Evolutionary conservation across 2,888 invertebrate species (phyloP).

Genomic region (Malthinus flaveolus): DNA sequence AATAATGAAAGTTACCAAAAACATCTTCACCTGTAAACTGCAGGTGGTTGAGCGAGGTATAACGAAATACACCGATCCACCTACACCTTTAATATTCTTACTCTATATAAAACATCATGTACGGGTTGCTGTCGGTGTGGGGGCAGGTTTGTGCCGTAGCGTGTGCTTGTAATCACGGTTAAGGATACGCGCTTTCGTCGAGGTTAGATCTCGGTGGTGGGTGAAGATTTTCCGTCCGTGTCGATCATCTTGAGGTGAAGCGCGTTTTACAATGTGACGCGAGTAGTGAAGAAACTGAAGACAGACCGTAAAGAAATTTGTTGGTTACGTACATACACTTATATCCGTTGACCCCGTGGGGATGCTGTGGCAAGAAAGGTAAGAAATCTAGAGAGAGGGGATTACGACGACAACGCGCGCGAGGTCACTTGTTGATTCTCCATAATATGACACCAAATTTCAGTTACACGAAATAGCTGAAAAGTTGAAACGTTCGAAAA

Average conservation of each 20-base stretch:
- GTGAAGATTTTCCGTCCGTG: slow-evolving; percentile 23
- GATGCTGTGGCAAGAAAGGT: slow-evolving; percentile 31
- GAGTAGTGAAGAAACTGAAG: slow-evolving; percentile 15
- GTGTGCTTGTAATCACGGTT: slow-evolving; percentile 27
- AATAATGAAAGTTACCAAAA: slow-evolving; percentile 12
- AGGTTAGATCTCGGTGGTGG: slow-evolving; percentile 27
- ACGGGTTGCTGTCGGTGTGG: slow-evolving; percentile 34
- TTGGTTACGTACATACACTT: slow-evolving; percentile 12
- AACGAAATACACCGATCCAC: slow-evolving; percentile 34
- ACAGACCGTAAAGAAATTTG: slow-evolving; percentile 14
- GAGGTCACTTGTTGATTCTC: slow-evolving; percentile 39
- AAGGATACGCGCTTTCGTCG: slow-evolving; percentile 30
- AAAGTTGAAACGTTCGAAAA: too few relatives aligned
- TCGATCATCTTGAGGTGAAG: slow-evolving; percentile 17
- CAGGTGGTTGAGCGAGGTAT: slow-evolving; percentile 23
- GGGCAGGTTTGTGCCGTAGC: slow-evolving; percentile 29
- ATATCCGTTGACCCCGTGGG: slow-evolving; percentile 30
- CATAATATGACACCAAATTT: slow-evolving; percentile 1
- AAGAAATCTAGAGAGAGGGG: slow-evolving; percentile 26
- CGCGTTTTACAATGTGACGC: slow-evolving; percentile 28
- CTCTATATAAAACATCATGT: slow-evolving; percentile 34
- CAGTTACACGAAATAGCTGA: too few relatives aligned
- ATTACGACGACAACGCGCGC: slow-evolving; percentile 24
- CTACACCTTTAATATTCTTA: slow-evolving; percentile 33
- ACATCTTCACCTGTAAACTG: slow-evolving; percentile 28